Evolutionary conservation across 2,113 vertebrate species (phyloP).

Genomic region (Trematomus loennbergii): DNA sequence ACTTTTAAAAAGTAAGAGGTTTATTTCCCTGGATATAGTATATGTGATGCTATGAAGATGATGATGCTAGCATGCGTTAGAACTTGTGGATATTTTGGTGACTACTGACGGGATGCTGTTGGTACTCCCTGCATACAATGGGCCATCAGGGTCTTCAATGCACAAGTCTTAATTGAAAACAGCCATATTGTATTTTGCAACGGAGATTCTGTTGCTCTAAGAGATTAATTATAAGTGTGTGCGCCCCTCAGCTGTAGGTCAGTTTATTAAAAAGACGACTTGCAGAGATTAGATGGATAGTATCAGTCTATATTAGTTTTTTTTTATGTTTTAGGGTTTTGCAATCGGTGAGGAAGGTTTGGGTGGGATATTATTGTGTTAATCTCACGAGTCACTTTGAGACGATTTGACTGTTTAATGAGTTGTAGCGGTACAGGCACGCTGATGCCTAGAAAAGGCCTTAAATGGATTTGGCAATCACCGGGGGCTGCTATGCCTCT

Average conservation of each 20-base stretch:
- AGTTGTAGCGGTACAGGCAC: constrained; percentile 60
- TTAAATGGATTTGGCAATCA: constrained; percentile 82
- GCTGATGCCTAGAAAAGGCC: constrained; percentile 67
- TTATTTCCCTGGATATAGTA: constrained; percentile 61
- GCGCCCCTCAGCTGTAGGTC: constrained; percentile 38
- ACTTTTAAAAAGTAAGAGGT: constrained; percentile 79
- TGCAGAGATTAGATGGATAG: constrained; percentile 27
- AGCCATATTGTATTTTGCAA: constrained; percentile 66
- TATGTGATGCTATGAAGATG: constrained; percentile 61
- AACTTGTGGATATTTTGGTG: constrained; percentile 39
- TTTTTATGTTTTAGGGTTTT: constrained; percentile 23
- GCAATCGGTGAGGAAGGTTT: constrained; percentile 35
- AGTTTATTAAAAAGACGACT: constrained; percentile 34
- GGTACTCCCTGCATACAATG: constrained; percentile 68
- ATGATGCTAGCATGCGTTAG: constrained; percentile 50
- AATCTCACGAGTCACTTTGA: constrained; percentile 51
- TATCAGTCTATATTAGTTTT: constrained; percentile 17
- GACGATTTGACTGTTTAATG: constrained; percentile 66
- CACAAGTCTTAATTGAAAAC: constrained; percentile 68
- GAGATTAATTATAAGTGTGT: constrained; percentile 50
- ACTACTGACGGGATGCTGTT: constrained; percentile 33
- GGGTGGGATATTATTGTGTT: constrained; percentile 25
- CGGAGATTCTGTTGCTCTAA: constrained; percentile 55
- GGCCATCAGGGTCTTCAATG: constrained; percentile 64
- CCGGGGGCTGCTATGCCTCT: constrained; percentile 49